A percentile compares a stretch with the other conserved stretches of the same genome.
phyloP scores from a whole-genome alignment of 2,888 invertebrate genomes.

The Eledona agricola region DNA sequence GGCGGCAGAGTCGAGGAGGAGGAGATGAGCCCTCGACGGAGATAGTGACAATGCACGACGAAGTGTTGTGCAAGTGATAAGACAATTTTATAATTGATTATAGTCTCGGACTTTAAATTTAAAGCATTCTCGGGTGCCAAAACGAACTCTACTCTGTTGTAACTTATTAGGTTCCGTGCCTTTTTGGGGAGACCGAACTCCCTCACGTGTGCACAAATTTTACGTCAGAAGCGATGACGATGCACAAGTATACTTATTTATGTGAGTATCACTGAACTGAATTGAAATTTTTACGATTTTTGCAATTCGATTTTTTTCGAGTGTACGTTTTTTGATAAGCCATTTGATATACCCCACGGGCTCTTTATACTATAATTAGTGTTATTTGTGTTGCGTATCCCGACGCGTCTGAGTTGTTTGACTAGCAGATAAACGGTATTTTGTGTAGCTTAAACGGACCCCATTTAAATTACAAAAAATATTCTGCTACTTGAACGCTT shows the following conservation, averaged over 20 bases:
- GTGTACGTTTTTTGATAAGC: constrained; percentile 60
- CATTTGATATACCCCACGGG: constrained; percentile 55
- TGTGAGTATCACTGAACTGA: constrained; percentile 55
- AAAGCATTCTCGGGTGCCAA: constrained; percentile 64
- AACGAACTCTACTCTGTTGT: constrained; percentile 51
- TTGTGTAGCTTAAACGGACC: constrained; percentile 38
- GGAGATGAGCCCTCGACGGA: constrained; percentile 66
- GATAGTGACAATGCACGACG: constrained; percentile 56
- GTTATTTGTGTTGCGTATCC: constrained; percentile 61
- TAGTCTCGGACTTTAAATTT: constrained; percentile 54
- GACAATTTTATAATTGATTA: constrained; percentile 56
- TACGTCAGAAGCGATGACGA: constrained; percentile 43
- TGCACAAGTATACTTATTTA: constrained; percentile 48
- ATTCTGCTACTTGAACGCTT: constrained; percentile 65
- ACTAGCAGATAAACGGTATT: constrained; percentile 59
- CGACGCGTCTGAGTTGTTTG: constrained; percentile 62
- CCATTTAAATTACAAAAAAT: constrained; percentile 36
- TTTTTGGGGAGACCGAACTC: constrained; percentile 47
- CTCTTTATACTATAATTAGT: constrained; percentile 48
- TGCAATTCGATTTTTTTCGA: constrained; percentile 58
- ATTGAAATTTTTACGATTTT: constrained; percentile 56
- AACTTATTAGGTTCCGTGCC: constrained; percentile 60
- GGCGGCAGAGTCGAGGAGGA: constrained; percentile 76
- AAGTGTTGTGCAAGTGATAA: constrained; percentile 59
- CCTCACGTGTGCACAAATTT: constrained; percentile 25